Percentiles rank a stretch among this genome's conserved stretches.
Conservation (phyloP, 2,888 invertebrate genomes). For the Caenorhabditis auriculariae region DNA sequence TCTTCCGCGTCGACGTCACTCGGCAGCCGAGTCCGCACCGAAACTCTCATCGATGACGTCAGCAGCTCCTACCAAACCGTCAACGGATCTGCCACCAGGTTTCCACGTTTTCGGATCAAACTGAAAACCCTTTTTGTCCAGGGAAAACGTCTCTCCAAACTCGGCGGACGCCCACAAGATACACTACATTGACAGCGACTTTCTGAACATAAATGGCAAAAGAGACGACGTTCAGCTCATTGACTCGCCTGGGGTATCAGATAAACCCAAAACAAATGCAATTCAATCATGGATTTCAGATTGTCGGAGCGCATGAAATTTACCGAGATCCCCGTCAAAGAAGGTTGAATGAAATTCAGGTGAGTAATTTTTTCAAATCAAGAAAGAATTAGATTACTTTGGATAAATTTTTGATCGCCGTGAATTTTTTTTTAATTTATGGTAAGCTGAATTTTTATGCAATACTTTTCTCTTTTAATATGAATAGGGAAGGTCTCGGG, state of each 20-base stretch:
- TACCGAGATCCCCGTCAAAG: conserved; percentile 74
- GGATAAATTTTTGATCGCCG: no score
- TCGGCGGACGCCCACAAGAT: conserved; percentile 40
- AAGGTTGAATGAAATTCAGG: conserved; percentile 66
- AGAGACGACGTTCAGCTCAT: conserved; percentile 20
- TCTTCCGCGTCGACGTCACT: no score
- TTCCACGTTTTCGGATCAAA: background rate
- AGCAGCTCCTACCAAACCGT: conserved; percentile 1
- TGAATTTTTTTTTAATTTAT: no score
- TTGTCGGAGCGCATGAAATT: conserved; percentile 96
- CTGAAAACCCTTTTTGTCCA: conserved; percentile 1
- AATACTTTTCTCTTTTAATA: no score
- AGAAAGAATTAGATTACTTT: background rate
- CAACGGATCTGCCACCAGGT: background rate
- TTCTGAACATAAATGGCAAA: background rate
- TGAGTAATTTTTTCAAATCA: conserved; percentile 2
- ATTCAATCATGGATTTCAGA: conserved; percentile 64
- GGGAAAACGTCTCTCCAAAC: conserved; percentile 34
- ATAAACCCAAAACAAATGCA: background rate
- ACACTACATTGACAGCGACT: conserved; percentile 38
- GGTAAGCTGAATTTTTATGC: no score
- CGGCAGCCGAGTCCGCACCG: conserved; percentile 21
- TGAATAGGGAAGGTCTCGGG: no score
- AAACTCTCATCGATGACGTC: conserved; percentile 50
- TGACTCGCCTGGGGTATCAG: conserved; percentile 23